Evolutionary conservation across 2,888 invertebrate genomes (phyloP), one percentile per base, ranked within the genome.

Genomic region (Pammene aurita): DNA sequence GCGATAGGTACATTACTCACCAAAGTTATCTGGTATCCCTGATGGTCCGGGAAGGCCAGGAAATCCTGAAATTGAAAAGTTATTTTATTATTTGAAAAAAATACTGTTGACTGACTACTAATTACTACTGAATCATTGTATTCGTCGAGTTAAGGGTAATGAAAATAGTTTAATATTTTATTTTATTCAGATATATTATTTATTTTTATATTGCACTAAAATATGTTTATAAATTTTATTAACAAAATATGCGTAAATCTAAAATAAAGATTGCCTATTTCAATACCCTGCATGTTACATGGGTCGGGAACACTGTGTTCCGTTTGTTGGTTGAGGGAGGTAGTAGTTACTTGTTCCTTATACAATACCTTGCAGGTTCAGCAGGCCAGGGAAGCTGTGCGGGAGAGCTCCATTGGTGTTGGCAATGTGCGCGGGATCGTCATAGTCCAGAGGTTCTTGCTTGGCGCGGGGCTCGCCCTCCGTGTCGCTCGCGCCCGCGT

Each of bases 1-100:
- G 48, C 58, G 63, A 66, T 72, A 65, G 67, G 71, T 75, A 55
- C 63, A 66, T 71, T 76, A 95, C 96, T 95, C 91, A 96, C 96
- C 96, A 92, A 96, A 97, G 89, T 95, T 97, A 89, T 96, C 96
- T 88, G 96, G 96, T 87, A 97, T 95, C 81, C 97, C 96, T 74
- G 97, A 97, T 46, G 97, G 97, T 80, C 97, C 97, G 72, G 97
- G 96, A 84, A 97, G 93, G 72, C 92, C 92, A 66, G 90, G 86
- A 77, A 97, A 94, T 80, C 97, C 97, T 93, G 95, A 87, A 86
- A 95, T 52, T 71, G 41, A 48, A 7, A 71, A 68, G 60, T 66
- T 2, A n/a, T 35, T 52, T 60, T 10, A 55, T 62, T 14, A 50
- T 63, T n/a, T n/a, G n/a, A n/a, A n/a, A n/a, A n/a, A 10, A 44